Evolutionary conservation across 2,113 vertebrate species (phyloP), one percentile per base, ranked within the genome.

Genomic region (Psittacula cyanocephala): DNA sequence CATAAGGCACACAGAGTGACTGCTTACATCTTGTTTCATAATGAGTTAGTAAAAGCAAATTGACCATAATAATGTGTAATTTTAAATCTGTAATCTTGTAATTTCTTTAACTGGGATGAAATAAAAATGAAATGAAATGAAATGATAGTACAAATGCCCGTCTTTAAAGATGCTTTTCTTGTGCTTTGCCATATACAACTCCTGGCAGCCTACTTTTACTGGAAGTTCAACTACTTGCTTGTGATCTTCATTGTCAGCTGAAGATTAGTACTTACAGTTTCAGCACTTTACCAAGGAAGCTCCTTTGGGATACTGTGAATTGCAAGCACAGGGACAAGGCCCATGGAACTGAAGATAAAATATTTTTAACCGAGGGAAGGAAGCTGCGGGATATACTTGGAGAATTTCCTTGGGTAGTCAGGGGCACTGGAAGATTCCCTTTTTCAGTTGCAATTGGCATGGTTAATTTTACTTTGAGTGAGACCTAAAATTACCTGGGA

Each of bases 271-370:
- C 6, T 95, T 92, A 37, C 53, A 72, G 47, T 37, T 94, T 96
- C 95, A 96, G 93, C 94, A 96, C 25, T 93, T 95, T 82, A 80
- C 62, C 44, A 44, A 25, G 92, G 81, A 78, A 88, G 23, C 10
- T 94, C 94, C 91, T 82, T 80, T 88, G 96, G 63, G 93, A 95
- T 1, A 72, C 35, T 19, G 64, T 76, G 75, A 49, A 65, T 82
- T 89, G n/a, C 78, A 93, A 88, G 82, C 22, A 62, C 63, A 27
- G 68, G 44, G 75, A 95, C 0, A 11, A 79, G 75, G 53, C 33
- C 68, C 67, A 8, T 35, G 71, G 70, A 94, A 47, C 37, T 77
- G n/a, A 28, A 95, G 94, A 95, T 95, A 95, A 95, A 92, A 84
- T 84, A 77, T 80, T 88, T 93, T 95, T 87, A 91, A 87, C 64